Evolutionary conservation across 2,888 invertebrate species (phyloP), one percentile per base, ranked within the genome.

Genomic region (Neoscelio sp.): DNA sequence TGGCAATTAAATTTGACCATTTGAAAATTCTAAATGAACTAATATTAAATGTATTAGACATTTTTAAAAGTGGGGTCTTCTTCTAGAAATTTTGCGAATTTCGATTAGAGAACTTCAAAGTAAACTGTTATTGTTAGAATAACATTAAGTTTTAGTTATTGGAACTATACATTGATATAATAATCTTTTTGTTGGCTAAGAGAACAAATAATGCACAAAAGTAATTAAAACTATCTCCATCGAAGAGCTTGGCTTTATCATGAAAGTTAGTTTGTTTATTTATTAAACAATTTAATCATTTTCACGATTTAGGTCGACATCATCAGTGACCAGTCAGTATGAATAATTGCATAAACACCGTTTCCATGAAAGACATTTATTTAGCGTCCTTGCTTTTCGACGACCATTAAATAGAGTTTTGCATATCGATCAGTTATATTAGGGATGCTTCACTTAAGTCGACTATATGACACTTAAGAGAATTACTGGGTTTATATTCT

Each of bases 291-390:
- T 38, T 33, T 56, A 56, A 75, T 54, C 33, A 50, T 82, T 82
- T 81, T 83, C 82, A 12, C 54, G 56, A 76, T 68, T 68, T 75
- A 44, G 58, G 68, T 68, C 48, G 54, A n/a, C 13, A 42, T 68
- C 62, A 68, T 76, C 56, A 76, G 46, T 15, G 65, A 65, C 12
- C n/a, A n/a, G n/a, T 42, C 18, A 12, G 33, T 44, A 50, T 54
- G 50, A 75, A 60, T 56, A 64, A 76, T 68, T 64, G 64, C 62
- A 56, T 28, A 64, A 76, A 48, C 65, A 38, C 10, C 46, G 17
- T 60, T 54, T 60, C 38, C 40, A 46, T 6, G 20, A 20, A 46
- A 46, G 33, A 52, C 60, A 62, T 56, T 75, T 68, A 54, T 44
- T 42, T 52, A 50, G 44, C 17, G 30, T 54, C 56, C 62, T 44